Evolutionary conservation across 1,140 invertebrate species (phyloP).

Genomic region (Radopholus similis): DNA sequence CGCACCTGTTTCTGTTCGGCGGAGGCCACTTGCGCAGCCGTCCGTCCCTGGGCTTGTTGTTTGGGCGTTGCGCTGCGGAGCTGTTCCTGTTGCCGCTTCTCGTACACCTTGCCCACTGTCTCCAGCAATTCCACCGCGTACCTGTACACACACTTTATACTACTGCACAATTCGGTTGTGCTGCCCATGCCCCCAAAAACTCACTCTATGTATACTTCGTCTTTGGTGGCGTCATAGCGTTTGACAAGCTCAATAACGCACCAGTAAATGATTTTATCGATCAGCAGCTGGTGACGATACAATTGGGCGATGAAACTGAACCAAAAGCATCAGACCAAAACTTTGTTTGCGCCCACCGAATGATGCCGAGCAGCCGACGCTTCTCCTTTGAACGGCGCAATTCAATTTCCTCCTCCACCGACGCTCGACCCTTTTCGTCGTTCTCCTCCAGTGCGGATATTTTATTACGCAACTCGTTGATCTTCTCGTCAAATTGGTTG

Average conservation of each 20-base stretch:
- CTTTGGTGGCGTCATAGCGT: slow-evolving; percentile 14
- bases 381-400: slow-evolving; percentile 17
- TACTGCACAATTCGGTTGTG: neutral
- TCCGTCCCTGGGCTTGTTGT: too few species aligned
- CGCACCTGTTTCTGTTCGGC: neutral
- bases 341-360: slow-evolving; percentile 3
- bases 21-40: neutral
- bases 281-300: slow-evolving; percentile 27
- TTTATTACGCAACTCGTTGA: slow-evolving; percentile 14
- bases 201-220: slow-evolving; percentile 30
- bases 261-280: slow-evolving; percentile 29
- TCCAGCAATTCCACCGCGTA: slow-evolving; percentile 29
- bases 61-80: neutral
- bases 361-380: slow-evolving; percentile 28
- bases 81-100: slow-evolving; percentile 7
- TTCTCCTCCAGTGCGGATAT: slow-evolving; percentile 7
- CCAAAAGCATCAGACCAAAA: neutral
- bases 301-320: slow-evolving; percentile 29
- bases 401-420: slow-evolving; percentile 25
- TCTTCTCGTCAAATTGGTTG: slow-evolving; percentile 23
- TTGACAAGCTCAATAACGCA: slow-evolving; percentile 27
- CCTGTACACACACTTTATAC: neutral
- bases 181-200: neutral
- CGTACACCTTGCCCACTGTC: slow-evolving; percentile 24
- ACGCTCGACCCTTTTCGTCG: slow-evolving; percentile 3